These are phyloP conservation scores for Bombylius major DNA, from an alignment of 2,888 invertebrate genomes.

Conservation along the genomic window DNA sequence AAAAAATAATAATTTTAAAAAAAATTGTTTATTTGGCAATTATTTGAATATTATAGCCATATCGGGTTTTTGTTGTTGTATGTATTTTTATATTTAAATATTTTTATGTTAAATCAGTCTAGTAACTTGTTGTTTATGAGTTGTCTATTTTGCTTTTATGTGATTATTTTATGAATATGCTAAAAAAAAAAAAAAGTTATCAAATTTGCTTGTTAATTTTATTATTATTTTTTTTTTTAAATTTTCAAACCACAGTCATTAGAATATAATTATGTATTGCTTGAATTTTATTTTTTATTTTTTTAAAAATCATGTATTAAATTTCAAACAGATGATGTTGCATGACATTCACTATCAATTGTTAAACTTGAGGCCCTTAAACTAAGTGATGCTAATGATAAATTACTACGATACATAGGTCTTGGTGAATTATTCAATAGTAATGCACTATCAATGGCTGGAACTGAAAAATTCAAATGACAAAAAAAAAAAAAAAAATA, in stretches of 20 bases:
- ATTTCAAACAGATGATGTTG: slow-evolving; percentile 41
- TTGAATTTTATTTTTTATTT: background rate
- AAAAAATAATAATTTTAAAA: too few species aligned
- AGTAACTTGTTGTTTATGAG: too few species aligned
- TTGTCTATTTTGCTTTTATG: too few species aligned
- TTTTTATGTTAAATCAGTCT: too few species aligned
- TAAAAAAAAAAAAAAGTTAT: too few species aligned
- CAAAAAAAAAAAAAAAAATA: background rate
- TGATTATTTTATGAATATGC: too few species aligned
- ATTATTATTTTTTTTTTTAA: background rate
- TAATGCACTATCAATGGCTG: slow-evolving; percentile 21
- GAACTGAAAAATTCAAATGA: background rate
- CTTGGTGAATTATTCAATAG: slow-evolving; percentile 24
- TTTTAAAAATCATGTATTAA: background rate
- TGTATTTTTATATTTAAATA: too few species aligned
- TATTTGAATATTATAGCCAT: too few species aligned
- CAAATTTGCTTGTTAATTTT: background rate
- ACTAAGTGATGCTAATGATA: slow-evolving; percentile 34
- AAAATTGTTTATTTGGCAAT: too few species aligned
- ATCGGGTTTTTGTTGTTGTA: too few species aligned
- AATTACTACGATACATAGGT: slow-evolving; percentile 30
- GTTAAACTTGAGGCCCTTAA: slow-evolving; percentile 35
- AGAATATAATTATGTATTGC: too few species aligned
- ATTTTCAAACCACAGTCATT: too few species aligned
- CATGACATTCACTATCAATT: slow-evolving; percentile 39